phyloP scores from a whole-genome alignment of 2,888 invertebrate genomes.

The Aleiodes leptofemur region DNA sequence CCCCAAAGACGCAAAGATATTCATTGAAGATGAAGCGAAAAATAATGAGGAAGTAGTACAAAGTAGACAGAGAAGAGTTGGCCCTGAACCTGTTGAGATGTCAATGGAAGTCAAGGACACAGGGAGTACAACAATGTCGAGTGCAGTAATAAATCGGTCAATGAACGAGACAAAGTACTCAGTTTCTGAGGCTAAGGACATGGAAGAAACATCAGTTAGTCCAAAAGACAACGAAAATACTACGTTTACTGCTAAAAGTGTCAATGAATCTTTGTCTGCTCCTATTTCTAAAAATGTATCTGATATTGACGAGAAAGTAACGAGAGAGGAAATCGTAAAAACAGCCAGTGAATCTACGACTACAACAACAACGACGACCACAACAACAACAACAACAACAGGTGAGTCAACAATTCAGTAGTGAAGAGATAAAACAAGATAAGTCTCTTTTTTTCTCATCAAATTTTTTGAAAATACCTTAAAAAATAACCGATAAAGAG shows the following conservation, averaged over 20 bases:
- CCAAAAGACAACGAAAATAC: conserved; percentile 48
- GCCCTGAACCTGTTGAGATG: conserved; percentile 17
- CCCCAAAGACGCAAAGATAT: conserved; percentile 37
- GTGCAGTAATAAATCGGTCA: not conserved
- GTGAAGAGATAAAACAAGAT: too few relatives aligned
- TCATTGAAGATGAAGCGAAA: not conserved
- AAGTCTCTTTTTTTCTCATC: too few relatives aligned
- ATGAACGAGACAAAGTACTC: not conserved
- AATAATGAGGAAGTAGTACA: conserved; percentile 36
- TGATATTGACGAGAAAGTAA: not conserved
- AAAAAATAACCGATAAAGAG: too few relatives aligned
- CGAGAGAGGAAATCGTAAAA: too few relatives aligned
- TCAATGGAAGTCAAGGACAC: conserved; percentile 3
- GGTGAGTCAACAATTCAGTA: too few relatives aligned
- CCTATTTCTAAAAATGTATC: not conserved
- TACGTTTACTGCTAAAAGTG: not conserved
- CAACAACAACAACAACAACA: too few relatives aligned
- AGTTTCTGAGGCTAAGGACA: conserved; percentile 48
- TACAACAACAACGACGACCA: too few relatives aligned
- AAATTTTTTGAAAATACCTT: too few relatives aligned
- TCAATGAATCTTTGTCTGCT: not conserved
- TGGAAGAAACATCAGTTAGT: conserved; percentile 46
- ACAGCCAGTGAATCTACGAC: too few relatives aligned
- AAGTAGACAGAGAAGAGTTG: conserved; percentile 28
- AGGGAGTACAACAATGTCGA: conserved; percentile 18